Conservation (phyloP, 2,888 invertebrate species). For the Nemoura dubitans region DNA sequence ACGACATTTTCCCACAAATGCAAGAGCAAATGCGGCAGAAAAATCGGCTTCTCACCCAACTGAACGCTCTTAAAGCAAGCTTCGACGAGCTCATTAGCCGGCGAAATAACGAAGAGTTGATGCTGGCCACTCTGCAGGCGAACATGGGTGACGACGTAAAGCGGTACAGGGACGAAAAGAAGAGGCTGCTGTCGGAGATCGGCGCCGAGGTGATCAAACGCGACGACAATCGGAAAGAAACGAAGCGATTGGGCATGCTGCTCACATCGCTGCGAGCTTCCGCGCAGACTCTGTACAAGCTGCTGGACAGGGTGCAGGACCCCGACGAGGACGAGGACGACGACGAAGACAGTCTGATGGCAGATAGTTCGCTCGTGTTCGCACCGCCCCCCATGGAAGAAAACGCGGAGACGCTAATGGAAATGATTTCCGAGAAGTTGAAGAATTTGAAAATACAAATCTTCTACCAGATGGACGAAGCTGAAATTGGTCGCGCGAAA, state of each 20-base stretch:
- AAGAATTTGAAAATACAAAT: background rate
- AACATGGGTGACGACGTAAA: slow-evolving; percentile 58
- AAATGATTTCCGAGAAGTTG: background rate
- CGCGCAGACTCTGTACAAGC: background rate
- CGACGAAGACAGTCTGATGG: background rate
- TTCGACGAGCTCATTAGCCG: slow-evolving; percentile 64
- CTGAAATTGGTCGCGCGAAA: background rate
- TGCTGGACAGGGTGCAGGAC: background rate
- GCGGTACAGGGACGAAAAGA: slow-evolving; percentile 44
- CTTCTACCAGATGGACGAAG: background rate
- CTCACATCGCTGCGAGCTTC: background rate
- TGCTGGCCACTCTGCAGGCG: slow-evolving; percentile 65
- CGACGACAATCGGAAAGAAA: background rate
- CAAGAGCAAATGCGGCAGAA: slow-evolving; percentile 65
- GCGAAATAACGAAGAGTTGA: slow-evolving; percentile 64
- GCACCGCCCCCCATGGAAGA: background rate
- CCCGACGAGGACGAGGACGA: background rate
- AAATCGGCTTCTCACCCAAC: slow-evolving; percentile 62
- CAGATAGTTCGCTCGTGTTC: background rate
- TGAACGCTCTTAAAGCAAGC: slow-evolving; percentile 61
- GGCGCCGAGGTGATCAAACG: slow-evolving; percentile 36
- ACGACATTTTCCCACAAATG: slow-evolving; percentile 61
- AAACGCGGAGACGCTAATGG: background rate
- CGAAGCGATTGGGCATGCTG: slow-evolving; percentile 46
- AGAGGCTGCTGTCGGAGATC: slow-evolving; percentile 28